Percentiles rank a stretch among this genome's conserved stretches.
Evolutionary conservation across 2,797 vertebrate genomes (phyloP).

Genomic region (Mormyrus proboscirostris): DNA sequence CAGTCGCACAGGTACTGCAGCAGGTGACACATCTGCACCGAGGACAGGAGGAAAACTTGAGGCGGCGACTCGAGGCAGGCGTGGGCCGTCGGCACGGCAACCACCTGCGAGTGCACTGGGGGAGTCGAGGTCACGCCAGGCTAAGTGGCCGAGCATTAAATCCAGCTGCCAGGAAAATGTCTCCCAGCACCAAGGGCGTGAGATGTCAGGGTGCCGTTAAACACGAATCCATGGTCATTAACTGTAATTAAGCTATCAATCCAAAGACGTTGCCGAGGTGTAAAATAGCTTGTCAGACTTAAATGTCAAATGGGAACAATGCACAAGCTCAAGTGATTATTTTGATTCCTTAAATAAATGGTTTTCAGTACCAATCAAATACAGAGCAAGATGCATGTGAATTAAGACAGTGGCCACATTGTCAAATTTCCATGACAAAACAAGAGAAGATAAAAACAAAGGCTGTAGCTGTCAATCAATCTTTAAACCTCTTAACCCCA

Average conservation of each 20-base stretch:
- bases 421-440: neutral
- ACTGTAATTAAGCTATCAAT: constrained; percentile 18
- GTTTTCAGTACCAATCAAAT: neutral
- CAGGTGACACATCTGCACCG: constrained; percentile 84
- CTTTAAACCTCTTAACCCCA: neutral
- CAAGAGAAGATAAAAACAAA: neutral
- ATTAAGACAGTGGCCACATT: neutral
- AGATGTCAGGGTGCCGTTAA: neutral
- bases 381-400: neutral
- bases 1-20: constrained; percentile 93
- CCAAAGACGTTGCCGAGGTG: neutral
- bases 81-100: neutral
- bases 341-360: constrained; percentile 7
- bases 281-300: constrained; percentile 10
- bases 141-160: neutral
- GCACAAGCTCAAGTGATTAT: neutral
- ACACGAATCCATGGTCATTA: neutral
- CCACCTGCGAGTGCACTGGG: neutral
- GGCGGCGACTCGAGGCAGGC: neutral
- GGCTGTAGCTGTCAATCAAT: neutral
- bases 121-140: neutral
- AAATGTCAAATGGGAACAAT: constrained; percentile 7
- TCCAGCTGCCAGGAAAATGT: neutral
- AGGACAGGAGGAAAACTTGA: neutral
- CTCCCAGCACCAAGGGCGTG: neutral